phyloP scores from a whole-genome alignment of 92 coral and sea anemone genomes.

The Nematostella vectensis region DNA sequence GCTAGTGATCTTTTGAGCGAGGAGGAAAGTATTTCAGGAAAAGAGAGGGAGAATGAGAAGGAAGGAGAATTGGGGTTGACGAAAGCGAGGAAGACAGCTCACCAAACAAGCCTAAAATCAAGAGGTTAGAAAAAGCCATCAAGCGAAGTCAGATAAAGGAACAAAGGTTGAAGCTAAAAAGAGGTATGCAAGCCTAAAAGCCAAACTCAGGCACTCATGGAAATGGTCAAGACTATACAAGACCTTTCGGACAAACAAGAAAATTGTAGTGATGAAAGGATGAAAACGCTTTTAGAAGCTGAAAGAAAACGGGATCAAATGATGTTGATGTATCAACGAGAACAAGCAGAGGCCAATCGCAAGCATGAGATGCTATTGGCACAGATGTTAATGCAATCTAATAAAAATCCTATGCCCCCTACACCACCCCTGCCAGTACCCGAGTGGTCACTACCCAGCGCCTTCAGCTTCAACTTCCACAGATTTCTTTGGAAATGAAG shows the following conservation, averaged over 20 bases:
- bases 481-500: too few relatives aligned
- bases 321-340: conserved; percentile 14
- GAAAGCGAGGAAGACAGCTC: conserved; percentile 7
- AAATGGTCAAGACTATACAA: conserved; percentile 8
- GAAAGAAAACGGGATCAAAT: conserved; percentile 30
- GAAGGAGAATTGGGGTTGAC: conserved; percentile 1
- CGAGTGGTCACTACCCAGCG: too few relatives aligned
- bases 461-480: too few relatives aligned
- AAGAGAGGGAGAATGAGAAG: conserved; percentile 5
- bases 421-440: too few relatives aligned
- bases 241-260: not conserved
- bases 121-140: not conserved
- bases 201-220: conserved; percentile 10
- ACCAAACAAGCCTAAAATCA: not conserved
- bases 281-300: conserved; percentile 7
- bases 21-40: conserved; percentile 11
- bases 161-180: too few relatives aligned
- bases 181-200: too few relatives aligned
- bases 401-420: conserved; percentile 6
- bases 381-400: conserved; percentile 24
- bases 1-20: conserved; percentile 5
- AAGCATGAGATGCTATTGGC: conserved; percentile 24
- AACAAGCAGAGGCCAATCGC: conserved; percentile 20
- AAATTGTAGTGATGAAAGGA: conserved; percentile 8
- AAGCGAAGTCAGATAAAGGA: not conserved